These are phyloP conservation scores for Priocnemis perturbator DNA, from an alignment of 2,888 invertebrate genomes.

Conservation along the genomic window DNA sequence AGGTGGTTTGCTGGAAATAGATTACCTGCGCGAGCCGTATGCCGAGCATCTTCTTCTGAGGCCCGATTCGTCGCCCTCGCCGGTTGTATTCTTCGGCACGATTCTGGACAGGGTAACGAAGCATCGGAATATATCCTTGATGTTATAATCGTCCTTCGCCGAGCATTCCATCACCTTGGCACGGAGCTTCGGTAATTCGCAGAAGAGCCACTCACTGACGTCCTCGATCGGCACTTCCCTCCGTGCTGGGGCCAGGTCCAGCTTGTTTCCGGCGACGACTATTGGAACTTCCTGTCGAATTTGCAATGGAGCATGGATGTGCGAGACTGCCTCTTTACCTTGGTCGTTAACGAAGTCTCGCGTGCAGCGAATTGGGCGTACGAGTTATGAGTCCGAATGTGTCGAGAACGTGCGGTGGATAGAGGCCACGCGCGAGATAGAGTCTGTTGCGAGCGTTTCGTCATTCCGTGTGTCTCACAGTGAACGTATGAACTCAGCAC, in stretches of 20 bases:
- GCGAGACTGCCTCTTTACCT: no score
- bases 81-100: conserved; percentile 77
- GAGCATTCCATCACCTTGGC: conserved; percentile 87
- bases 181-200: conserved; percentile 84
- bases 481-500: no score
- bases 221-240: conserved; percentile 86
- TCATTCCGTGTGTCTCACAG: no score
- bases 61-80: conserved; percentile 79
- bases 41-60: conserved; percentile 86
- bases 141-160: conserved; percentile 86
- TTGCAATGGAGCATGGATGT: no score
- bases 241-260: conserved; percentile 84
- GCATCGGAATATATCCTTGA: conserved; percentile 87
- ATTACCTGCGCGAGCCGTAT: conserved; percentile 77
- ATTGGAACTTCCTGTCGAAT: conserved; percentile 85
- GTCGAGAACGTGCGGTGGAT: no score
- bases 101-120: conserved; percentile 87
- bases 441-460: no score
- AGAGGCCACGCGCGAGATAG: no score
- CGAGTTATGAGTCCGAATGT: no score
- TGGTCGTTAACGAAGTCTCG: no score
- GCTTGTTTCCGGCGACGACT: conserved; percentile 91
- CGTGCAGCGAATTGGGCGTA: no score
- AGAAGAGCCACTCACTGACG: conserved; percentile 88
- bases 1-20: not conserved